A percentile compares a stretch with the other conserved stretches of the same genome.
These are phyloP conservation scores for Cancer borealis DNA, from an alignment of 2,888 invertebrate species.

Conservation along the genomic window DNA sequence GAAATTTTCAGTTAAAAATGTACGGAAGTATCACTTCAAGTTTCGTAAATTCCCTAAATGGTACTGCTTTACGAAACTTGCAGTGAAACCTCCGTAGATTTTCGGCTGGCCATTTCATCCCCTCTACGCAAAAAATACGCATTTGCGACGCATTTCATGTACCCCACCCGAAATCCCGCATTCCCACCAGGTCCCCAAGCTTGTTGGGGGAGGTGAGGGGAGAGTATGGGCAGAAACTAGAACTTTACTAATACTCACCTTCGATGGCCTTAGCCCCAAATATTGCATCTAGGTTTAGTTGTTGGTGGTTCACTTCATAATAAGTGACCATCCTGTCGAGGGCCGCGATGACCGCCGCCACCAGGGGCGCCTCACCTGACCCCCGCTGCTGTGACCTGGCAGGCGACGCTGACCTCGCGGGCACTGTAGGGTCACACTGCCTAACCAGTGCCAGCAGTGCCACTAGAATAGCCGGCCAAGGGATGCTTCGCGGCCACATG, in stretches of 20 bases:
- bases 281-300: constrained; percentile 62
- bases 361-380: neutral
- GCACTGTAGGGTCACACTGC: neutral
- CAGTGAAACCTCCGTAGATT: no score
- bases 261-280: constrained; percentile 71
- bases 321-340: constrained; percentile 56
- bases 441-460: neutral
- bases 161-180: no score
- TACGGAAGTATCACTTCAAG: no score
- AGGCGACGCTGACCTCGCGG: neutral
- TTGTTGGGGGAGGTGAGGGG: no score
- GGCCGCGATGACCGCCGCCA: constrained; percentile 48
- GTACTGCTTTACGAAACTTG: no score
- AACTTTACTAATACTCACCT: constrained; percentile 61
- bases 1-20: no score
- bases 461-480: neutral
- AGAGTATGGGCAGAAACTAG: no score
- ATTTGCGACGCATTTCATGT: no score
- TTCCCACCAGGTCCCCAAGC: no score
- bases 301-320: constrained; percentile 53
- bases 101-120: no score
- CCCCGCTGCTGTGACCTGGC: neutral
- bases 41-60: no score
- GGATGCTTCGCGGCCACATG: neutral
- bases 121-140: no score